A percentile compares a stretch with the other conserved stretches of the same genome.
Conservation (phyloP, 1,140 invertebrate species). For the Drosophila sproati region DNA sequence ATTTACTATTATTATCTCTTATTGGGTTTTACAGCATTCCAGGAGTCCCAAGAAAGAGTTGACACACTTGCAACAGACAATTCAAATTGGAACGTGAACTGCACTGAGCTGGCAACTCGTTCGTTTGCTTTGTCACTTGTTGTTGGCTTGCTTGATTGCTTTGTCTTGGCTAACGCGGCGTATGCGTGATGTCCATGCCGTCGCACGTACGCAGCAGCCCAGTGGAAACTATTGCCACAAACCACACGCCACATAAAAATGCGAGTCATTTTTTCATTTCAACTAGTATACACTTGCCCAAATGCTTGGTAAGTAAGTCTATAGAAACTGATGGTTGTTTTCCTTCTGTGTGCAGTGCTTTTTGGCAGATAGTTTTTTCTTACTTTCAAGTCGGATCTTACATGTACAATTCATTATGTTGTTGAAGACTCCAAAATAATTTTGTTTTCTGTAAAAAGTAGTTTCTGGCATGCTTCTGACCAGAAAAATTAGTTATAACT, state of each 20-base stretch:
- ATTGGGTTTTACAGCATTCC: neutral
- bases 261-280: neutral
- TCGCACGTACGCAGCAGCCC: conserved; percentile 30
- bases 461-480: neutral
- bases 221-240: neutral
- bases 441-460: neutral
- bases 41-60: conserved; percentile 16
- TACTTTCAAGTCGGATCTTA: too few relatives aligned
- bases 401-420: too few relatives aligned
- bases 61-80: conserved; percentile 4
- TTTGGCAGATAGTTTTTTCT: neutral
- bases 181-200: conserved; percentile 52
- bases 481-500: too few relatives aligned
- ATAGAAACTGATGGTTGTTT: neutral
- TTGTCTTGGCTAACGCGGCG: conserved; percentile 47
- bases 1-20: conserved; percentile 37
- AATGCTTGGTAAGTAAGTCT: neutral
- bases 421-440: too few relatives aligned
- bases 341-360: neutral
- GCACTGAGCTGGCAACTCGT: conserved; percentile 15
- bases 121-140: conserved; percentile 4
- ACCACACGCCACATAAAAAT: neutral
- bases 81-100: neutral
- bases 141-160: conserved; percentile 26
- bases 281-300: neutral